Base-by-base conservation (phyloP, 2,797 vertebrate genomes). In the Chiloscyllium punctatum region DNA sequence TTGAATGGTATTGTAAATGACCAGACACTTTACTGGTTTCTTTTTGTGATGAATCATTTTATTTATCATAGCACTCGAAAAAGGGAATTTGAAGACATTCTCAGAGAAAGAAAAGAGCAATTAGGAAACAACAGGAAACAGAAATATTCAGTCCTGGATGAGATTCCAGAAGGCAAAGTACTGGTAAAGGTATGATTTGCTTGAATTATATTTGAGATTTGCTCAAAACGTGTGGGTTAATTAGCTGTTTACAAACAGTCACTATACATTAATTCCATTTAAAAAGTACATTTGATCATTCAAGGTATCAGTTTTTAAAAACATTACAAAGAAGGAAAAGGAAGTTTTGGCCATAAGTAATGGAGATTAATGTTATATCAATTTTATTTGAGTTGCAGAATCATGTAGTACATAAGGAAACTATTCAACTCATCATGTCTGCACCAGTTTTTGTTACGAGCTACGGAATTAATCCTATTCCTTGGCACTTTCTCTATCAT, bases 181-280 rank as follows among this genome's bases (percentile, higher is more conserved):
- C 97, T 98, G 69, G 97, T 99, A 23, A 97, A 96, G 98, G 98
- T 99, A 97, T 92, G 62, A 92, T 37, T 71, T 94, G 3, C 37
- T 42, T 37, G 3, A 94, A 94, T 69, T 42, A 69, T 27, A 21
- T 69, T 94, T 91, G 88, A 91, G 4, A 91, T 91, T 94, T 94
- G 16, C 48, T 71, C 62, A 25, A 71, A 69, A 66, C 15, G 15
- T 62, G 27, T 33, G 84, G 21, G 2, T 27, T 51, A 87, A 87
- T 27, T 87, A 53, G 8, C 23, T 51, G 84, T 53, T 88, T 13
- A 57, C 86, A 1, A 57, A 88, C 51, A 57, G 0, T 88, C 33
- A 27, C 27, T 53, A 88, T 57, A 57, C 4, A 33, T 88, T 9
- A 27, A 88, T 88, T 88, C 27, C 3, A 57, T 62, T 90, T 84